phyloP scores from a whole-genome alignment of 2,797 vertebrate genomes.

The Coendou prehensilis region DNA sequence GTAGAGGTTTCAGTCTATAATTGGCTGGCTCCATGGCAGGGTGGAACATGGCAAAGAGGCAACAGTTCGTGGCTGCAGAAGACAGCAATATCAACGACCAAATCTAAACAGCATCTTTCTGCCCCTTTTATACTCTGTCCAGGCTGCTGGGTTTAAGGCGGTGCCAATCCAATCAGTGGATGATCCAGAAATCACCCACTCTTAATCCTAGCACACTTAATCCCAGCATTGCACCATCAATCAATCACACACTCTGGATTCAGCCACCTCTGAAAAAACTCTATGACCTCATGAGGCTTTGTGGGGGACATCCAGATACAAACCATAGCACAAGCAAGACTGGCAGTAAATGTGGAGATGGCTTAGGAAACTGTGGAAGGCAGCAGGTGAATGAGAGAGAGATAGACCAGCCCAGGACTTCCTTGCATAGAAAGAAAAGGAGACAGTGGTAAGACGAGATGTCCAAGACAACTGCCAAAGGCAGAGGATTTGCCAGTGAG shows the following conservation, averaged over 20 bases:
- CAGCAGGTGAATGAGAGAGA: neutral
- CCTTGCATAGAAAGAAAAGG: neutral
- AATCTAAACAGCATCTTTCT: neutral
- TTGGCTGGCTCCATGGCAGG: neutral
- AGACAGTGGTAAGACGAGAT: neutral
- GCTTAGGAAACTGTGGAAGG: neutral
- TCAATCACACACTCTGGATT: neutral
- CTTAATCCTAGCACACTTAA: neutral
- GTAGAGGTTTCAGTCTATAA: neutral
- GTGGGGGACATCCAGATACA: neutral
- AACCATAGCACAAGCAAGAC: neutral
- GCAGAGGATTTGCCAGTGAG: neutral
- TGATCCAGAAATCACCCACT: neutral
- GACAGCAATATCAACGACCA: neutral
- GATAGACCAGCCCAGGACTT: neutral
- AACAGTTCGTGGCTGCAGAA: neutral
- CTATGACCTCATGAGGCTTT: neutral
- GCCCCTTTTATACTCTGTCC: neutral
- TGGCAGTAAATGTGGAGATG: neutral
- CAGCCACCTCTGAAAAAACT: neutral
- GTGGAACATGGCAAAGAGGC: neutral
- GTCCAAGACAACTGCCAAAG: neutral
- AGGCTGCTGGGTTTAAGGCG: neutral
- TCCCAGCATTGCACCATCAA: neutral
- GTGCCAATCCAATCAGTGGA: neutral